Evolutionary conservation across 2,797 vertebrate genomes (phyloP).

Genomic region (Coranthus polyacanthus): DNA sequence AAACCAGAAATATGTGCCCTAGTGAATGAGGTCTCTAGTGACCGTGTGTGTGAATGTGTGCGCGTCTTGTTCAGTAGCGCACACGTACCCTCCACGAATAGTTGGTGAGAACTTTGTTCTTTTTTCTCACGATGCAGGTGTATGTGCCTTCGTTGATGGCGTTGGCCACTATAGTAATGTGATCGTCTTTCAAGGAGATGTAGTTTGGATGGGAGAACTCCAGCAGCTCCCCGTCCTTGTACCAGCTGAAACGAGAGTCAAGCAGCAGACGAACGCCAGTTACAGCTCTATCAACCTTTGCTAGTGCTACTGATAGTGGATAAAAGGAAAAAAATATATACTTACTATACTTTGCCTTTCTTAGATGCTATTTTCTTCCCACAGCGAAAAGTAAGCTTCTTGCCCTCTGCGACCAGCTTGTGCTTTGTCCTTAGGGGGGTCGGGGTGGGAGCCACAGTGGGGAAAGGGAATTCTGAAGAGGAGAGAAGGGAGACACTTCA

Average conservation of each 20-base stretch:
- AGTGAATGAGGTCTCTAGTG: constrained; percentile 66
- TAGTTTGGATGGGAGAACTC: constrained; percentile 95
- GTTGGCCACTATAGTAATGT: constrained; percentile 96
- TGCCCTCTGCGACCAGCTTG: constrained; percentile 92
- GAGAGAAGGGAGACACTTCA: constrained; percentile 4
- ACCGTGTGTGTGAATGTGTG: constrained; percentile 13
- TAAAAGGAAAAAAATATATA: too few species aligned
- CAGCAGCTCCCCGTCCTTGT: constrained; percentile 96
- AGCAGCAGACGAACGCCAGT: too few species aligned
- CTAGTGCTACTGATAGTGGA: too few species aligned
- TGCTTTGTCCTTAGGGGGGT: constrained; percentile 92
- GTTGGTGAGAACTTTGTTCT: constrained; percentile 91
- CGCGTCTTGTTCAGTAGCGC: constrained; percentile 78
- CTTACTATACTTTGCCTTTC: constrained; percentile 97
- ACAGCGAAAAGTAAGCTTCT: constrained; percentile 95
- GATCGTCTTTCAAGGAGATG: constrained; percentile 91
- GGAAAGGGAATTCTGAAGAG: constrained; percentile 92
- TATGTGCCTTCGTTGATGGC: constrained; percentile 97
- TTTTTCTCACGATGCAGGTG: constrained; percentile 94
- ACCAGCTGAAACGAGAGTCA: constrained; percentile 93
- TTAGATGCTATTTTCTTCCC: constrained; percentile 96
- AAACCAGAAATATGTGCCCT: constrained; percentile 77
- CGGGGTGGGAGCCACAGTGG: constrained; percentile 88
- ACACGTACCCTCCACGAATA: constrained; percentile 96
- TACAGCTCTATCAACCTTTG: too few species aligned